Evolutionary conservation across 2,888 invertebrate genomes (phyloP), one percentile per base, ranked within the genome.

Genomic region (Drosophila mercatorum): DNA sequence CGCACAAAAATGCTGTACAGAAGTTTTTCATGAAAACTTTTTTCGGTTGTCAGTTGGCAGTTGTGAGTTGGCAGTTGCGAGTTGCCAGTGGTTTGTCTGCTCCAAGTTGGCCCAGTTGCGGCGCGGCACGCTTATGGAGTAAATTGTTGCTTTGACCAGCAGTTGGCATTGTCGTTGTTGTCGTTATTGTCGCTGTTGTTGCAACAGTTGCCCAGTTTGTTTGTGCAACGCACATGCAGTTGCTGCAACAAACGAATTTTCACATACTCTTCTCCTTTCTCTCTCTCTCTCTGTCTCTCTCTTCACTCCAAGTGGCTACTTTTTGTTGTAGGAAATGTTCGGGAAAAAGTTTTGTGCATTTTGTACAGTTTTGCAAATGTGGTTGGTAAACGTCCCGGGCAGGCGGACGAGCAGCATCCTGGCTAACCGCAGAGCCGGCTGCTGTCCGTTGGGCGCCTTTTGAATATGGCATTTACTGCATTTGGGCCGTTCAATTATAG

Each of bases 111-210:
- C 49, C 71, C 56, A 80, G 62, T 77, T 83, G 49, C 49, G 5
- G 26, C n/a, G 43, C 17, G 52, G 22, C 57, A 31, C 51, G 69
- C 56, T 72, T 75, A 83, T 86, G 86, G 72, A 86, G 81, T 83
- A 83, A 88, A 86, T 84, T 84, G 89, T 86, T 88, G 86, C 83
- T 83, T 83, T 88, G 86, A 85, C 86, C 83, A 75, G 80, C 61
- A 47, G 46, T 26, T 67, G 63, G 47, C 56, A 64, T 51, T 56
- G 47, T 67, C 43, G 28, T 55, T 60, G 41, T 41, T 38, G 41
- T 28, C 43, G 28, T 55, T 60, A 36, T 41, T 38, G 36, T 28
- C 41, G 49, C 12, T 43, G 49, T 46, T 72, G 65, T 59, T 78
- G 74, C 61, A 68, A 64, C 61, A 68, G 65, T 65, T 64, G 46